A percentile compares a stretch with the other conserved stretches of the same genome.
Evolutionary conservation across 2,797 vertebrate species (phyloP).

Genomic region (Gadopsis marmoratus): DNA sequence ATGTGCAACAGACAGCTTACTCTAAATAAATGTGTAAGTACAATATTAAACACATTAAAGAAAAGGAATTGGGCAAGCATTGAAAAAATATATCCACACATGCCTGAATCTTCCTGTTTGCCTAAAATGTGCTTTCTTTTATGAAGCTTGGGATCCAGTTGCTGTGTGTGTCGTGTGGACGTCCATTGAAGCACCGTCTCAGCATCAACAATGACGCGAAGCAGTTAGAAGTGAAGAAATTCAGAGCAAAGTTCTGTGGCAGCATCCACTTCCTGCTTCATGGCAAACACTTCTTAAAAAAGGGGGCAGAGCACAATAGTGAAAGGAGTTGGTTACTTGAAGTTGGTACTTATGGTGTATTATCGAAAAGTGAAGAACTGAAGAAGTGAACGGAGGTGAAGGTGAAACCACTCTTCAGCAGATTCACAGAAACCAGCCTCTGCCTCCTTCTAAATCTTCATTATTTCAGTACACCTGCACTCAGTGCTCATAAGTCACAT

Average conservation of each 20-base stretch:
- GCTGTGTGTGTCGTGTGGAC: background rate
- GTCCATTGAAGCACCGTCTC: conserved; percentile 9
- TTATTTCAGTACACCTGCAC: background rate
- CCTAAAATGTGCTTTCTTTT: background rate
- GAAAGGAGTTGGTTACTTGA: conserved; percentile 7
- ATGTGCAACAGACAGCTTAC: background rate
- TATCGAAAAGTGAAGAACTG: conserved; percentile 10
- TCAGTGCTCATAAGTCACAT: background rate
- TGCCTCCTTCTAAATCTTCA: background rate
- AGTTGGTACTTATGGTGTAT: background rate
- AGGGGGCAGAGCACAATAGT: background rate
- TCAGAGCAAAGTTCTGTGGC: conserved; percentile 18
- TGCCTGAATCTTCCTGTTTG: background rate
- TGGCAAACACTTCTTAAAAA: conserved; percentile 29
- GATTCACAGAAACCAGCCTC: conserved; percentile 4
- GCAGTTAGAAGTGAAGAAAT: conserved; percentile 21
- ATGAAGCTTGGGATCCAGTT: conserved; percentile 4
- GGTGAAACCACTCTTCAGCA: conserved; percentile 25
- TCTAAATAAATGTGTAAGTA: background rate
- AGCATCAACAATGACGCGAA: conserved; percentile 20
- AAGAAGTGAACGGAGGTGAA: conserved; percentile 18
- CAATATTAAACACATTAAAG: background rate
- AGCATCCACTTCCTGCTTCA: conserved; percentile 15
- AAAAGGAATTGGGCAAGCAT: background rate
- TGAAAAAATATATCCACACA: background rate